Percentiles rank a stretch among this genome's conserved stretches.
Evolutionary conservation across 2,113 vertebrate genomes (phyloP).

Genomic region (Diphyllodes magnificus): DNA sequence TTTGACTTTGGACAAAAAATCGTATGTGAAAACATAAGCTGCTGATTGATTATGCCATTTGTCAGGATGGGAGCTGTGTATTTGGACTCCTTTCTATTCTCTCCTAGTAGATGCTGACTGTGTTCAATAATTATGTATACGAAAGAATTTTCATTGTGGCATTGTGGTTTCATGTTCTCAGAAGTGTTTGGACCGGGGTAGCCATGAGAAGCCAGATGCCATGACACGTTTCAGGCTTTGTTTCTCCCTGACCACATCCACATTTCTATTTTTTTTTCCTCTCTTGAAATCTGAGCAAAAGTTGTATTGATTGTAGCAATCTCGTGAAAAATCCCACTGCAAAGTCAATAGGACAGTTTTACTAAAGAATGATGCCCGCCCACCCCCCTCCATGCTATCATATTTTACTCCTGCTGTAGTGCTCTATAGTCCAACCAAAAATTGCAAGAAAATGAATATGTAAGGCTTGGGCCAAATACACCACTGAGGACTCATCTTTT

Average conservation of each 20-base stretch:
- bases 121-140: constrained; percentile 13
- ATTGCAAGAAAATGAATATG: neutral
- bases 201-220: constrained; percentile 2
- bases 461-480: neutral
- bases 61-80: neutral
- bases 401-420: neutral
- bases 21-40: neutral
- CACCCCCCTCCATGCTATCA: neutral
- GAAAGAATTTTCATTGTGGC: constrained; percentile 39
- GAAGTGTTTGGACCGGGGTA: neutral
- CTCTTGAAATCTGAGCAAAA: neutral
- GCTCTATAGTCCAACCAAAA: neutral
- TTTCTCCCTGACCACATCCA: constrained; percentile 4
- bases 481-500: neutral
- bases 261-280: neutral
- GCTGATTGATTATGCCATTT: neutral
- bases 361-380: neutral
- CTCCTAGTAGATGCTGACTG: constrained; percentile 3
- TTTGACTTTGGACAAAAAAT: neutral
- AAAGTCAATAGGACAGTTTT: neutral
- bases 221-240: constrained; percentile 31
- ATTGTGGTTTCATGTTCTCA: constrained; percentile 54
- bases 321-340: neutral
- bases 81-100: neutral
- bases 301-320: neutral